A percentile compares a stretch with the other conserved stretches of the same genome.
These are phyloP conservation scores for Myripristis murdjan DNA, from an alignment of 2,797 vertebrate genomes.

Conservation along the genomic window DNA sequence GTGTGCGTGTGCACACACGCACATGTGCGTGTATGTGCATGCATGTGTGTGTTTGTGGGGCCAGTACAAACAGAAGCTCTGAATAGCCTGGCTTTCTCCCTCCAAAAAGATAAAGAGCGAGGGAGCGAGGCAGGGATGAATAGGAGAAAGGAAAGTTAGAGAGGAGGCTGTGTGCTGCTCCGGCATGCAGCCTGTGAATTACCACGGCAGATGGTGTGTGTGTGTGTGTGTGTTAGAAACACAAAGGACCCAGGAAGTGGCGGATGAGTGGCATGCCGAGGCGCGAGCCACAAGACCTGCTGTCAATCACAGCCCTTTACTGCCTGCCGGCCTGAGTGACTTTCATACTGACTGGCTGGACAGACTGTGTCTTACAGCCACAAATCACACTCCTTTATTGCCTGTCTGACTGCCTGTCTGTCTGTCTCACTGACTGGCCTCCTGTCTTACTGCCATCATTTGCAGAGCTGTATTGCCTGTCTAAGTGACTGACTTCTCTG, in stretches of 20 bases:
- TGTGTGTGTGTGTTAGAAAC: slow-evolving; percentile 59
- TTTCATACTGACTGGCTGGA: slow-evolving; percentile 38
- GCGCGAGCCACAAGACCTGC: slow-evolving; percentile 80
- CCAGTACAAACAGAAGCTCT: slow-evolving; percentile 63
- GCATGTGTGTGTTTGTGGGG: slow-evolving; percentile 3
- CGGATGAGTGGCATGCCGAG: slow-evolving; percentile 82
- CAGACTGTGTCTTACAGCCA: slow-evolving; percentile 34
- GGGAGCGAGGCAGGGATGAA: slow-evolving; percentile 62
- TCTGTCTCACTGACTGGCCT: not conserved
- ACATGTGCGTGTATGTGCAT: slow-evolving; percentile 14
- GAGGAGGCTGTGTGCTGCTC: slow-evolving; percentile 78
- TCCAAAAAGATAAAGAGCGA: slow-evolving; percentile 65
- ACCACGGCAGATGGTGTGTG: slow-evolving; percentile 84
- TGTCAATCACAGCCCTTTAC: slow-evolving; percentile 80
- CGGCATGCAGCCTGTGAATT: slow-evolving; percentile 86
- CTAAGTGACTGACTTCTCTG: too few species aligned
- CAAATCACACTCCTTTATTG: slow-evolving; percentile 28
- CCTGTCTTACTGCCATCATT: too few species aligned
- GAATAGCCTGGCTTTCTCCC: slow-evolving; percentile 69
- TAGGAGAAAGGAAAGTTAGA: slow-evolving; percentile 65
- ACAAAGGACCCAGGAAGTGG: slow-evolving; percentile 87
- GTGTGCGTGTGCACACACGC: slow-evolving; percentile 16
- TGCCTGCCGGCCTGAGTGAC: slow-evolving; percentile 46
- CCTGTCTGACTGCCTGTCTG: slow-evolving; percentile 12
- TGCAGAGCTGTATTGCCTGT: too few species aligned